Evolutionary conservation across 2,113 vertebrate species (phyloP), one percentile per base, ranked within the genome.

Genomic region (Tragelaphus scriptus): DNA sequence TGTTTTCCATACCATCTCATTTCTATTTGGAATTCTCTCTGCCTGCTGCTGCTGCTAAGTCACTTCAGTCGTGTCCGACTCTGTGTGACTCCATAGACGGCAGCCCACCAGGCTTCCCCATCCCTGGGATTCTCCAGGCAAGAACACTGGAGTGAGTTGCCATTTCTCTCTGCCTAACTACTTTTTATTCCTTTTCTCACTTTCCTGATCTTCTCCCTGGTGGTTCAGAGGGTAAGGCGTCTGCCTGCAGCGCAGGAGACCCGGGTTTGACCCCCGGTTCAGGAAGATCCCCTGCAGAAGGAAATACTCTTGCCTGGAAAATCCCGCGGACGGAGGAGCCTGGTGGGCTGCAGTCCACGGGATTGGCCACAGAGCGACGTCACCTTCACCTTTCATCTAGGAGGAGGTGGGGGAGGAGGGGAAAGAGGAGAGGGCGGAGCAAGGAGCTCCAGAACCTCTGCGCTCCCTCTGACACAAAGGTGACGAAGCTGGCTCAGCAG

Each of bases 1-100:
- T 26, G 14, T 5, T 21, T 23, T 30, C 44, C 32, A 3, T 1
- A 0, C n/a, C 11, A 1, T 47, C 58, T n/a, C 9, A 0, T 44
- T 13, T 81, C 80, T 19, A 1, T 13, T 8, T 21, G 5, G n/a
- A 15, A n/a, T 6, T 23, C 23, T 32, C 30, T 58, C 40, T 55
- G 75, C 30, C 51, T 28, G 49, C 49, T 49, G 49, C 47, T 49
- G 47, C 49, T 49, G 49, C 49, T 49, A 49, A 49, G 12, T 49
- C 11, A 12, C 49, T 49, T 49, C 11, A 49, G 49, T 49, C 11
- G 49, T 49, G 49, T 49, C 49, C 2, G 49, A 49, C 49, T 49
- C 49, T 49, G 2, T 49, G 49, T 12, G 49, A 49, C 49, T 1
- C 49, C 49, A 49, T 49, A 49, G 49, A 49, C 49, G 2, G 49